Evolutionary conservation across 2,797 vertebrate species (phyloP).

Genomic region (Cossypha caffra): DNA sequence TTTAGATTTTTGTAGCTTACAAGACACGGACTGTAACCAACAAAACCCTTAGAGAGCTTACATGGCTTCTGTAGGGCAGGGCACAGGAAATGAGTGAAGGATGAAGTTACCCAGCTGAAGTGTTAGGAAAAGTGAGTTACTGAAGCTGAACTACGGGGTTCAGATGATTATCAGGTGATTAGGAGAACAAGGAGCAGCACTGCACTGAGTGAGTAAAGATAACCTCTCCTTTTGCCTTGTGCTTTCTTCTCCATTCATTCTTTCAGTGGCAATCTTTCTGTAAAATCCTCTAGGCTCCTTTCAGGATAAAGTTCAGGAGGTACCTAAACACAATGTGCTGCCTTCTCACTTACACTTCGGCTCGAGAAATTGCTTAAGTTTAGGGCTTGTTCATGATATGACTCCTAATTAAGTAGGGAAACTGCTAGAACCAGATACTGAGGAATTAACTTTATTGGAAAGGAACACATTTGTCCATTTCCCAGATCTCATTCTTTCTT

Average conservation of each 20-base stretch:
- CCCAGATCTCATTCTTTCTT: not conserved
- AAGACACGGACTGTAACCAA: not conserved
- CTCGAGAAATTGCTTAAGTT: not conserved
- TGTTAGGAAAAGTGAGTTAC: conserved; percentile 36
- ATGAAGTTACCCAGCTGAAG: conserved; percentile 58
- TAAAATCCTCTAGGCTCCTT: not conserved
- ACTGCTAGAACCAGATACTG: not conserved
- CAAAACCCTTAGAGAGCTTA: conserved; percentile 22
- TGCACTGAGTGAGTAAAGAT: not conserved
- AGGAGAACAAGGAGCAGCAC: conserved; percentile 5
- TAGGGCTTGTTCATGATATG: not conserved
- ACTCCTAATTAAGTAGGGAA: not conserved
- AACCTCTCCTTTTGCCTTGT: not conserved
- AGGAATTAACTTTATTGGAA: not conserved
- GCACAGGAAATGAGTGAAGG: conserved; percentile 22
- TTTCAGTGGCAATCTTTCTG: not conserved
- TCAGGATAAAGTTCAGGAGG: not conserved
- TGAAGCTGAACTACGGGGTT: conserved; percentile 16
- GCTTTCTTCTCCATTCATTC: not conserved
- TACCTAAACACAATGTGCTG: not conserved
- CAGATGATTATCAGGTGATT: conserved; percentile 65
- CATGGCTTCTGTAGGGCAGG: conserved; percentile 47
- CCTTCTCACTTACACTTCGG: not conserved
- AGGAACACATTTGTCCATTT: not conserved
- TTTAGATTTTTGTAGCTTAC: conserved; percentile 30